These are phyloP conservation scores for Galeruca laticollis DNA, from an alignment of 2,888 invertebrate species.

Conservation along the genomic window DNA sequence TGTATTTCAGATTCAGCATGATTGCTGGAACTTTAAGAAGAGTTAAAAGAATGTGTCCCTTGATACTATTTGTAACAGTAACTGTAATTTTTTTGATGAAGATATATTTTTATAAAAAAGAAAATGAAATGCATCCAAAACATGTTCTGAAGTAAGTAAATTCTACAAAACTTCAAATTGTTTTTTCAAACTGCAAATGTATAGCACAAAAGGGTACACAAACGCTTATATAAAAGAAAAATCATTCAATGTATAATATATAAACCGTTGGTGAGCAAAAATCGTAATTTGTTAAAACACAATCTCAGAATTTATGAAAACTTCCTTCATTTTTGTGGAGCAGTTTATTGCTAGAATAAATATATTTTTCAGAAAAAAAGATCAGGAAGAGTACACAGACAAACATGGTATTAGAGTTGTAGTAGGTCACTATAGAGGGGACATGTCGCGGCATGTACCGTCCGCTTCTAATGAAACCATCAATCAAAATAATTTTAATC, in stretches of 20 bases:
- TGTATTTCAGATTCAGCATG: slow-evolving; percentile 54
- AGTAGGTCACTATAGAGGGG: slow-evolving; percentile 90
- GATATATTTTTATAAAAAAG: slow-evolving; percentile 43
- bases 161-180: no score
- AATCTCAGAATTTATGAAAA: no score
- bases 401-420: slow-evolving; percentile 83
- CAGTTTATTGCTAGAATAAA: no score
- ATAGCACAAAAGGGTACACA: no score
- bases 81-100: slow-evolving; percentile 57
- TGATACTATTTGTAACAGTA: slow-evolving; percentile 53
- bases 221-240: no score
- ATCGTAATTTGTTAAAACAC: no score
- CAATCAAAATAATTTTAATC: slow-evolving; percentile 83
- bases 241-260: no score
- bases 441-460: slow-evolving; percentile 71
- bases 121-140: slow-evolving; percentile 55
- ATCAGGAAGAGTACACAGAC: slow-evolving; percentile 79
- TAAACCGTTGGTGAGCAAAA: no score
- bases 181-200: no score
- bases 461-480: slow-evolving; percentile 80
- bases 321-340: no score
- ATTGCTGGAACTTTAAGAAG: slow-evolving; percentile 59
- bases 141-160: slow-evolving; percentile 56
- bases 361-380: slow-evolving; percentile 71
- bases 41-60: slow-evolving; percentile 59